phyloP scores from a whole-genome alignment of 2,797 vertebrate species.

The Anomalospiza imberbis region DNA sequence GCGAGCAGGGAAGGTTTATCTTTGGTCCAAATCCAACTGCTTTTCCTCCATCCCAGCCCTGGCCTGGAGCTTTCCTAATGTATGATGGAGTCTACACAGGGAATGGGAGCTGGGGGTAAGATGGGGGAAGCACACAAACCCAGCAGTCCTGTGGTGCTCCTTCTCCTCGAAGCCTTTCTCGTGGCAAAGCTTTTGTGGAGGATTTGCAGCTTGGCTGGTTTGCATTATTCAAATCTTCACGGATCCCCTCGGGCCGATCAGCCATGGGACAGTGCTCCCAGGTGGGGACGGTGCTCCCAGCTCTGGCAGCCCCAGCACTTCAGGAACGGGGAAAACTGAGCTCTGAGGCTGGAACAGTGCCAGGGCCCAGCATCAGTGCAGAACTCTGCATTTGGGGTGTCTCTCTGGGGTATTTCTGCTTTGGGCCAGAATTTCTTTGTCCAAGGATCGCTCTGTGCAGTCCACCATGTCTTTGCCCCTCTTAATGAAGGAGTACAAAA shows the following conservation, averaged over 20 bases:
- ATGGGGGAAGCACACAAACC: not conserved
- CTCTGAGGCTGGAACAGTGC: not conserved
- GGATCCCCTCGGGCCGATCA: not conserved
- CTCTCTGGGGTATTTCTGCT: not conserved
- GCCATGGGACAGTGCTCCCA: not conserved
- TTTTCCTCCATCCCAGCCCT: not conserved
- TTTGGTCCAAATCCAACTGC: accelerated
- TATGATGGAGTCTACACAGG: not conserved
- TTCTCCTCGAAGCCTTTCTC: not conserved
- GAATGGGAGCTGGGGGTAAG: not conserved
- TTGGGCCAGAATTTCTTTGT: not conserved
- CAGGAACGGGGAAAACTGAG: not conserved
- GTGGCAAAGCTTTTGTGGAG: not conserved
- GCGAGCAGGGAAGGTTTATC: not conserved
- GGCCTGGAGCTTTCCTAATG: not conserved
- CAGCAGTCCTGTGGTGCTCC: not conserved
- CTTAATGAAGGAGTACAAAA: not conserved
- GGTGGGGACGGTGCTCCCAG: not conserved
- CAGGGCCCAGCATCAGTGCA: not conserved
- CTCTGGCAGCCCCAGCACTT: not conserved
- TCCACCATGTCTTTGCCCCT: not conserved
- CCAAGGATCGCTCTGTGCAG: not conserved
- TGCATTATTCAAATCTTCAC: not conserved
- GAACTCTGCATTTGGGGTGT: not conserved
- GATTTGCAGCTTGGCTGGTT: not conserved